These are phyloP conservation scores for Regulus satrapa DNA, from an alignment of 2,113 vertebrate species.

Conservation along the genomic window DNA sequence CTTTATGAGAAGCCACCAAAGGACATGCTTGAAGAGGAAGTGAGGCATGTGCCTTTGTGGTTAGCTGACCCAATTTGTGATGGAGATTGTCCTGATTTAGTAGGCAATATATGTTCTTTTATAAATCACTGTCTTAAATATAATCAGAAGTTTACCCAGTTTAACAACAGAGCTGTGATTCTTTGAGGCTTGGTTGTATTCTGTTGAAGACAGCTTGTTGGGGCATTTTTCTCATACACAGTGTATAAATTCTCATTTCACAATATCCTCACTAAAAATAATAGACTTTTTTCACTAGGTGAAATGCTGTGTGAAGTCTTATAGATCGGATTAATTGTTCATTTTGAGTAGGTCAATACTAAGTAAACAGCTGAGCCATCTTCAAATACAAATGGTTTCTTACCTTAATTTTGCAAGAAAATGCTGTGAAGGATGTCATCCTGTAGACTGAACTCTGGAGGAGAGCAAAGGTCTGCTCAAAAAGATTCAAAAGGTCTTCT, in stretches of 20 bases:
- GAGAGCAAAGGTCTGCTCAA: neutral
- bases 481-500: neutral
- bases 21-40: neutral
- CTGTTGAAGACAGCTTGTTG: neutral
- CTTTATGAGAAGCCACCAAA: constrained; percentile 47
- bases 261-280: neutral
- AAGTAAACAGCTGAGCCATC: neutral
- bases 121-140: neutral
- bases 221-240: neutral
- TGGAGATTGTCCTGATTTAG: neutral
- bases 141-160: neutral
- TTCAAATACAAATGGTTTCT: neutral
- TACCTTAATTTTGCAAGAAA: neutral
- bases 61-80: constrained; percentile 26
- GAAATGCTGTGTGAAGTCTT: neutral
- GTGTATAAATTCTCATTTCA: neutral
- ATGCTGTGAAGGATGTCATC: neutral
- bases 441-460: neutral
- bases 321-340: neutral
- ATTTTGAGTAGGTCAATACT: neutral
- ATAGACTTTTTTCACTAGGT: neutral
- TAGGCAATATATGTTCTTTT: neutral
- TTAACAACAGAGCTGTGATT: neutral
- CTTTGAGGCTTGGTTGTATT: neutral
- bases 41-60: constrained; percentile 1